phyloP scores from a whole-genome alignment of 2,888 invertebrate species.

The Trissonchulus latispiculum region DNA sequence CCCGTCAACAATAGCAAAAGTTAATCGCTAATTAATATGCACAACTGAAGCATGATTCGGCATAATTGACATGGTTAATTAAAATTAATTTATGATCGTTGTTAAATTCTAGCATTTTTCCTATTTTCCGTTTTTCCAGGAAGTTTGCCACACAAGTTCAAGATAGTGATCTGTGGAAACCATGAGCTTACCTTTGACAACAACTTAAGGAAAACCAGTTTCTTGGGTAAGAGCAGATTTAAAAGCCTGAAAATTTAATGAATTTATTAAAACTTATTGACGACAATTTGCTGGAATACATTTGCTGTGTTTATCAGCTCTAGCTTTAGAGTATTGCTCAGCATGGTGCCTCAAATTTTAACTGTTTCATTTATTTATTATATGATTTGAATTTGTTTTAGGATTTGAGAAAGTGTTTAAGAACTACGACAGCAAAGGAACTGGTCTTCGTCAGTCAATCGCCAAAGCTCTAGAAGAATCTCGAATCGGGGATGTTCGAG shows the following conservation, averaged over 20 bases:
- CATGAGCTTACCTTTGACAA: constrained; percentile 70
- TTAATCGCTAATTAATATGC: too few species aligned
- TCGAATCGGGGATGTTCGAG: constrained; percentile 52
- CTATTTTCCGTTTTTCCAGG: constrained; percentile 46
- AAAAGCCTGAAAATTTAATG: too few species aligned
- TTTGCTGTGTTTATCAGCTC: too few species aligned
- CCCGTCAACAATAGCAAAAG: too few species aligned
- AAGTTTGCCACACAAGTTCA: constrained; percentile 62
- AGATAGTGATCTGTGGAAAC: constrained; percentile 73
- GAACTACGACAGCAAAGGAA: background rate
- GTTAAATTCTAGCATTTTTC: too few species aligned
- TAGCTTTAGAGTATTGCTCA: too few species aligned
- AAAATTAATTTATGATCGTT: too few species aligned
- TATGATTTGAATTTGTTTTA: background rate
- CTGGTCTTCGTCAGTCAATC: constrained; percentile 50
- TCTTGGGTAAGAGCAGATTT: background rate
- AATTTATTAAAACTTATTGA: too few species aligned
- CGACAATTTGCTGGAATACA: too few species aligned
- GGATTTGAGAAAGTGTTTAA: background rate
- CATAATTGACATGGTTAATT: too few species aligned
- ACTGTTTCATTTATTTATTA: background rate
- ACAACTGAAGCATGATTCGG: too few species aligned
- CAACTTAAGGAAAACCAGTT: background rate
- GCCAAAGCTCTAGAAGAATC: constrained; percentile 57
- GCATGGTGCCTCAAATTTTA: too few species aligned